These are phyloP conservation scores for Trichonephila clavipes DNA, from an alignment of 1,140 invertebrate species.

Conservation along the genomic window DNA sequence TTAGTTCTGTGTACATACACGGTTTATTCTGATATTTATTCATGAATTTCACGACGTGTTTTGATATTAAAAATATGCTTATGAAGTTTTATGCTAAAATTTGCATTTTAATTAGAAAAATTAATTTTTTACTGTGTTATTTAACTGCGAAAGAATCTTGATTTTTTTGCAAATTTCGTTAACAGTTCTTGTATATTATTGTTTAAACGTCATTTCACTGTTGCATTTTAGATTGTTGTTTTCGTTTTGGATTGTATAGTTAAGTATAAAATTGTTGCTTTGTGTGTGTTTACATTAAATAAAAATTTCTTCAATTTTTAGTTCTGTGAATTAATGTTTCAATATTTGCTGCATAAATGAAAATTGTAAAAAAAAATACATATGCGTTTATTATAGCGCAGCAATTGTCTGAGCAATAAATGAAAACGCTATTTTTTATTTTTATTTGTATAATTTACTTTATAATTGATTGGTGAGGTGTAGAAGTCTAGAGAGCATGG, in stretches of 20 bases:
- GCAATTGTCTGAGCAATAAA: no score
- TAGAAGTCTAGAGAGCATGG: no score
- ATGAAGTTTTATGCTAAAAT: not conserved
- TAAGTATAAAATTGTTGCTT: not conserved
- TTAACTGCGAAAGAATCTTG: not conserved
- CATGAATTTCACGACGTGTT: not conserved
- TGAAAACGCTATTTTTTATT: no score
- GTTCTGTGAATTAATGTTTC: not conserved
- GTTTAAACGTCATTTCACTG: not conserved
- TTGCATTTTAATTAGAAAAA: not conserved
- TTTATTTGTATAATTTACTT: no score
- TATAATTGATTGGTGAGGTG: no score
- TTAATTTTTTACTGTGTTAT: not conserved
- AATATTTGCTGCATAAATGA: no score
- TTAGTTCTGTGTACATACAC: not conserved
- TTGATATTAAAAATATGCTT: not conserved
- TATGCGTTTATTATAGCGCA: no score
- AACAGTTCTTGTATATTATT: not conserved
- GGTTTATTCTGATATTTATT: not conserved
- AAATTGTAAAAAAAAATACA: no score
- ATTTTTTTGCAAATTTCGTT: not conserved
- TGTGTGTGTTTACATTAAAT: not conserved
- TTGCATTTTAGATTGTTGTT: not conserved
- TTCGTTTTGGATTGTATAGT: not conserved
- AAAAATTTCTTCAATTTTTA: slow-evolving; percentile 20